phyloP scores from a whole-genome alignment of 2,888 invertebrate species.

The Lysandra bellargus region DNA sequence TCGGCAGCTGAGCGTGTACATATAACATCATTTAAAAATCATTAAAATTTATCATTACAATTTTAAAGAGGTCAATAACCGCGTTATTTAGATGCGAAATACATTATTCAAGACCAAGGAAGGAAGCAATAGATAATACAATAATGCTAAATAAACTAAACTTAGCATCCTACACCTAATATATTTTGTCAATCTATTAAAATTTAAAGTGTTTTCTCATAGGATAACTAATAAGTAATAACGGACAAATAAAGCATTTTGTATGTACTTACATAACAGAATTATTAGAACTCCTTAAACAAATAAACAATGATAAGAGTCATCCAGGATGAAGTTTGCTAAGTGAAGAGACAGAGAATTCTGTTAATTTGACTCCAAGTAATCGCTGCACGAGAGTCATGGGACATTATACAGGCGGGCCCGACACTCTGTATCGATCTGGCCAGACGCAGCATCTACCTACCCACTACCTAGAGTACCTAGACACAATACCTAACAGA shows the following conservation, averaged over 20 bases:
- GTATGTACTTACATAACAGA: no score
- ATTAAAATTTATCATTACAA: conserved; percentile 17
- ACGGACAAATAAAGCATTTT: no score
- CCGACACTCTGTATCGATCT: conserved; percentile 58
- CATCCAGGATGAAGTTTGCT: no score
- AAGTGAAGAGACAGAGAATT: not conserved
- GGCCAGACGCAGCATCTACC: conserved; percentile 40
- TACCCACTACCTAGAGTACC: conserved; percentile 49
- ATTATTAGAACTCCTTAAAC: no score
- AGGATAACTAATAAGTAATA: no score
- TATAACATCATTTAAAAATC: not conserved
- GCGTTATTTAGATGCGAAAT: not conserved
- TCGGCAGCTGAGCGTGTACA: conserved; percentile 8
- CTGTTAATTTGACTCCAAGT: not conserved
- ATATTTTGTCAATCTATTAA: no score
- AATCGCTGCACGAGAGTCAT: not conserved
- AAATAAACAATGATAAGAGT: no score
- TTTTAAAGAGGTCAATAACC: conserved; percentile 1
- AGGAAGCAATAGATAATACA: conserved; percentile 14
- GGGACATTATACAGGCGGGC: conserved; percentile 39
- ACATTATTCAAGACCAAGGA: not conserved
- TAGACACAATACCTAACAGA: conserved; percentile 43
- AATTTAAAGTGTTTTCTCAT: no score
- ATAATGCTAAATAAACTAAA: conserved; percentile 6
- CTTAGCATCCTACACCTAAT: not conserved